Evolutionary conservation across 2,797 vertebrate species (phyloP).

Genomic region (Buceros bicornis): DNA sequence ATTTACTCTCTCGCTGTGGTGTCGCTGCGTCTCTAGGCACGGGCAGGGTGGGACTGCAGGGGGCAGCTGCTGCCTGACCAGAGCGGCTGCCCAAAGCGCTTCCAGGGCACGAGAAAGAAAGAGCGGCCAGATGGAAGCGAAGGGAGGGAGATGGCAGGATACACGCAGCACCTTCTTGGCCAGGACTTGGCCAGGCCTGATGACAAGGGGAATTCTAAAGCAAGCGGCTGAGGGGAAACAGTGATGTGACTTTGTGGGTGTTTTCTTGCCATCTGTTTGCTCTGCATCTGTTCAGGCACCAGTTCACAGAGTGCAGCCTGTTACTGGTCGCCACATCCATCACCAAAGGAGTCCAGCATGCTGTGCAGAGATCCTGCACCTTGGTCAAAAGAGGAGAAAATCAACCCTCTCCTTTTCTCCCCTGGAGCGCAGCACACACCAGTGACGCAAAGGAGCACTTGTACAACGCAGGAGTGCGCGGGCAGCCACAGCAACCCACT

Average conservation of each 20-base stretch:
- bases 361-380: neutral
- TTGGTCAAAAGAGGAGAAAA: neutral
- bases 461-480: accelerated
- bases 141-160: neutral
- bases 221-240: neutral
- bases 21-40: neutral
- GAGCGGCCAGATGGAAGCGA: neutral
- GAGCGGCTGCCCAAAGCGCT: neutral
- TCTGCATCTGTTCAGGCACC: neutral
- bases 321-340: too few relatives aligned
- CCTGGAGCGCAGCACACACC: neutral
- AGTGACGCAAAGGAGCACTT: too few relatives aligned
- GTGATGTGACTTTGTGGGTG: neutral
- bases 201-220: neutral
- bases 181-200: neutral
- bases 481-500: neutral
- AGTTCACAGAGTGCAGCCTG: neutral
- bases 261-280: neutral
- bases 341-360: accelerated
- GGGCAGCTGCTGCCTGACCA: neutral
- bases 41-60: neutral
- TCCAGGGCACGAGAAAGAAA: neutral
- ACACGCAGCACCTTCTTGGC: accelerated
- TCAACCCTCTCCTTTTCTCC: neutral
- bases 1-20: neutral